A percentile compares a stretch with the other conserved stretches of the same genome.
Conservation (phyloP, 2,113 vertebrate species). For the Ondatra zibethicus region DNA sequence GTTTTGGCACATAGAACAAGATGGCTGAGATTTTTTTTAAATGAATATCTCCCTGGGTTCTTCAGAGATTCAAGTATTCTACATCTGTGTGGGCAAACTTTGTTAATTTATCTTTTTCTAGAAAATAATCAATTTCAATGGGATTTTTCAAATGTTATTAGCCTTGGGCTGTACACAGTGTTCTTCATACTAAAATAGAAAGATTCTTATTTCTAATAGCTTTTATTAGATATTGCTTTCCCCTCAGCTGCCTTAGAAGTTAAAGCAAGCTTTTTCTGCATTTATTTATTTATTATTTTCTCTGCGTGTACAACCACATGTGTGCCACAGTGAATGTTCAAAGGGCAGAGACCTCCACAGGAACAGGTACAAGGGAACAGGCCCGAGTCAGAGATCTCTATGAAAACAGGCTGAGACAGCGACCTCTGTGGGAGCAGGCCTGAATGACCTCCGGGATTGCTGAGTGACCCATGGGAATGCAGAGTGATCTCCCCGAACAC, state of each 20-base stretch:
- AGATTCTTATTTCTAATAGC: neutral
- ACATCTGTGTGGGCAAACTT: neutral
- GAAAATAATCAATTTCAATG: conserved; percentile 34
- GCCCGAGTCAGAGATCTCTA: no score
- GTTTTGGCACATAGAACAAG: conserved; percentile 1
- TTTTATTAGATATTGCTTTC: conserved; percentile 16
- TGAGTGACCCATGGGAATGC: no score
- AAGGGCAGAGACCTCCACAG: neutral
- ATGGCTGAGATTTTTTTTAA: neutral
- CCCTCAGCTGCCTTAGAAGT: neutral
- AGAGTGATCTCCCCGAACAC: no score
- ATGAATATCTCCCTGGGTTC: neutral
- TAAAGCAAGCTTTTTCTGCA: neutral
- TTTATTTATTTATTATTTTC: neutral
- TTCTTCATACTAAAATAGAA: conserved; percentile 35
- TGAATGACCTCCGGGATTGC: no score
- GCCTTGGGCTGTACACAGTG: neutral
- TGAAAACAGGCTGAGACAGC: no score
- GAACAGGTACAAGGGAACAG: no score
- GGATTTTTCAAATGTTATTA: conserved; percentile 14
- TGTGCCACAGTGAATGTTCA: neutral
- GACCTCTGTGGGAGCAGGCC: no score
- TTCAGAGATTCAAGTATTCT: neutral
- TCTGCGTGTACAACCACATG: neutral
- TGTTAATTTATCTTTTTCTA: conserved; percentile 32